Conservation (phyloP, 2,888 invertebrate species). For the Drosophila planitibia region DNA sequence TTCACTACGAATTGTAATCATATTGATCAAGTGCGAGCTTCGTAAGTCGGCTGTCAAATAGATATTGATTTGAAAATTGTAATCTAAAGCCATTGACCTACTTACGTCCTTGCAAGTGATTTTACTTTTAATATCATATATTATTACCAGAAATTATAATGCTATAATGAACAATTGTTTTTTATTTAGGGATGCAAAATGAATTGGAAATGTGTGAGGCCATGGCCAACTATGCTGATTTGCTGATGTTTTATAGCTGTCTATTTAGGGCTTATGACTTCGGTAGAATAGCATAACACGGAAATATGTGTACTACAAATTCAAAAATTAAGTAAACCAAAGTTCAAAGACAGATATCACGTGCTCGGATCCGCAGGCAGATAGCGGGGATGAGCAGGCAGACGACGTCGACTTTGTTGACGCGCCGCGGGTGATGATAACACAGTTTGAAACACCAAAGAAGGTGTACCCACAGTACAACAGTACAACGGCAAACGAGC, state of each 20-base stretch:
- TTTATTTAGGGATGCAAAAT: background rate
- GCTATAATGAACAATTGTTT: background rate
- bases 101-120: background rate
- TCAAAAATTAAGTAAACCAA: slow-evolving; percentile 3
- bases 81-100: background rate
- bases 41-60: background rate
- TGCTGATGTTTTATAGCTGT: slow-evolving; percentile 10
- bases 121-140: background rate
- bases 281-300: slow-evolving; percentile 44
- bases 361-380: slow-evolving; percentile 41
- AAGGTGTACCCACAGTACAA: slow-evolving; percentile 2
- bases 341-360: slow-evolving; percentile 39
- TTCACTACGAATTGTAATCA: background rate
- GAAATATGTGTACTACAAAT: slow-evolving; percentile 22
- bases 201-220: slow-evolving; percentile 10
- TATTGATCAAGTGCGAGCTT: background rate
- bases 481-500: background rate
- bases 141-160: background rate
- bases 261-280: slow-evolving; percentile 59
- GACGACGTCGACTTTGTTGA: slow-evolving; percentile 3
- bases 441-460: slow-evolving; percentile 31
- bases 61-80: background rate
- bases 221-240: background rate
- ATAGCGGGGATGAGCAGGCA: slow-evolving; percentile 22
- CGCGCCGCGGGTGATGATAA: slow-evolving; percentile 45